These are phyloP conservation scores for Tauraco hartlaubi DNA, from an alignment of 2,797 vertebrate species.

Conservation along the genomic window DNA sequence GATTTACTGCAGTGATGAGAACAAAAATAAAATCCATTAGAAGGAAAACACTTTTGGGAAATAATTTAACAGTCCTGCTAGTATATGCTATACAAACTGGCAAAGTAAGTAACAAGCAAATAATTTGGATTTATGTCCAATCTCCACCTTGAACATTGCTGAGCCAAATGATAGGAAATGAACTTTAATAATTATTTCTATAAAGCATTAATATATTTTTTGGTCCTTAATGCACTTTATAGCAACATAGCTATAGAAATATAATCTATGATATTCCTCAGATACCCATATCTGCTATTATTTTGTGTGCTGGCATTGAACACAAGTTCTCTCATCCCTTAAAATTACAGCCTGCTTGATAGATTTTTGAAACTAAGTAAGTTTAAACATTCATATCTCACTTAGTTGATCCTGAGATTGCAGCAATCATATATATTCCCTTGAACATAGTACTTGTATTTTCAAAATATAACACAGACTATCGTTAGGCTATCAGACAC, in stretches of 20 bases:
- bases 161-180: not conserved
- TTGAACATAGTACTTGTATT: not conserved
- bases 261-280: not conserved
- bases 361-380: not conserved
- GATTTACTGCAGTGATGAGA: not conserved
- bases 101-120: not conserved
- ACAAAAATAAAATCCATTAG: not conserved
- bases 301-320: not conserved
- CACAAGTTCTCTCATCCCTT: not conserved
- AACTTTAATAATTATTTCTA: not conserved
- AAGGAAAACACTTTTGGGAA: not conserved
- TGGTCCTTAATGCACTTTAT: not conserved
- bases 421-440: not conserved
- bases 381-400: not conserved
- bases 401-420: not conserved
- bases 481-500: not conserved
- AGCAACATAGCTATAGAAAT: not conserved
- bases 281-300: rapidly evolving
- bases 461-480: not conserved
- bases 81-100: not conserved
- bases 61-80: not conserved
- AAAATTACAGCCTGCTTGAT: not conserved
- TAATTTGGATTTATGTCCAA: not conserved
- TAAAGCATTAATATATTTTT: not conserved
- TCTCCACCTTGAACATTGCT: not conserved